A percentile compares a stretch with the other conserved stretches of the same genome.
Evolutionary conservation across 2,888 invertebrate genomes (phyloP).

Genomic region (Drosophila ustulata): DNA sequence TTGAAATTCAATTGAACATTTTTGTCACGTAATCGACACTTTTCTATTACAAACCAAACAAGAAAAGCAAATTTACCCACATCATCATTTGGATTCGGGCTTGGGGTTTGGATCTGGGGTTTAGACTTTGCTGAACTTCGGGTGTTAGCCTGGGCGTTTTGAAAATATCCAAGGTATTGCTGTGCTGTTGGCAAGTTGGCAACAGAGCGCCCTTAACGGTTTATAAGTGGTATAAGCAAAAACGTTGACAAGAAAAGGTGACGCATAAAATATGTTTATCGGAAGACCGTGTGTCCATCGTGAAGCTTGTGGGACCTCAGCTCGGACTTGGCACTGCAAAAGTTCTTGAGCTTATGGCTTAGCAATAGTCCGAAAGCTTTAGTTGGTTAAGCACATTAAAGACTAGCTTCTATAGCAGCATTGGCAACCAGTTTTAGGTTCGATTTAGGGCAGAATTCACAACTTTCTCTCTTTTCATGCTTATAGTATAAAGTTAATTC

Average conservation of each 20-base stretch:
- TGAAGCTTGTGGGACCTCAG: slow-evolving; percentile 10
- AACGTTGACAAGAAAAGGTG: slow-evolving; percentile 65
- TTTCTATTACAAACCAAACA: slow-evolving; percentile 68
- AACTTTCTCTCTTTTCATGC: not conserved
- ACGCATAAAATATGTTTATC: slow-evolving; percentile 67
- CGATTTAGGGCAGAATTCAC: not conserved
- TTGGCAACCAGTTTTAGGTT: not conserved
- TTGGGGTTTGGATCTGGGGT: slow-evolving; percentile 16
- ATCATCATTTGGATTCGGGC: slow-evolving; percentile 44
- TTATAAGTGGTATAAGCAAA: slow-evolving; percentile 61
- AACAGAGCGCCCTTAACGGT: slow-evolving; percentile 57
- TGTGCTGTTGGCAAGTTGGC: slow-evolving; percentile 21
- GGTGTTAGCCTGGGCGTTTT: slow-evolving; percentile 37
- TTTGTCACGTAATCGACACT: slow-evolving; percentile 79
- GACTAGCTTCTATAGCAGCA: slow-evolving; percentile 3
- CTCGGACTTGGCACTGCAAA: slow-evolving; percentile 3
- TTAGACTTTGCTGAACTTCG: slow-evolving; percentile 2
- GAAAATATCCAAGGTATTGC: slow-evolving; percentile 60
- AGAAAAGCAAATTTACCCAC: slow-evolving; percentile 68
- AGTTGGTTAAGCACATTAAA: slow-evolving; percentile 13
- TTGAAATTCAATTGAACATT: slow-evolving; percentile 79
- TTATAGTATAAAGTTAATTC: not conserved
- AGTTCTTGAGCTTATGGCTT: slow-evolving; percentile 1
- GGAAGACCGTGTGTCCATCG: slow-evolving; percentile 15
- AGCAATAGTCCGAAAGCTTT: slow-evolving; percentile 1